phyloP scores from a whole-genome alignment of 2,888 invertebrate genomes.

The Andricus quercusramuli region DNA sequence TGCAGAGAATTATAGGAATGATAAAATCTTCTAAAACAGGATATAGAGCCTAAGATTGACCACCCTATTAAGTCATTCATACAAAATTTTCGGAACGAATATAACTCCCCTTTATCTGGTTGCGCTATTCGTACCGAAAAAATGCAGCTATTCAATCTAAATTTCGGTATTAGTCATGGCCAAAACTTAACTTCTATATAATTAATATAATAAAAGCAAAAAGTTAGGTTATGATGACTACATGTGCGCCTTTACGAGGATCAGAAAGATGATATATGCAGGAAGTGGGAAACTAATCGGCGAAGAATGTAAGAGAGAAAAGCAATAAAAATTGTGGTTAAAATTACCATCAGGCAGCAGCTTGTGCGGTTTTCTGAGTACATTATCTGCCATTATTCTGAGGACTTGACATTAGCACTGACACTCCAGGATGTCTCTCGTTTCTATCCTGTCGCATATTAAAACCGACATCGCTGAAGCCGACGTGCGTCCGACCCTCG shows the following conservation, averaged over 20 bases:
- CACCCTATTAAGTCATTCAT: neutral
- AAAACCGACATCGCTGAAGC: conserved; percentile 63
- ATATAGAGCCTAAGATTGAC: neutral
- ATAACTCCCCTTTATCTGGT: neutral
- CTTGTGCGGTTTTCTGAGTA: conserved; percentile 73
- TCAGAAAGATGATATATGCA: conserved; percentile 32
- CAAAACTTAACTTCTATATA: neutral
- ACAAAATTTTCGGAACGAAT: neutral
- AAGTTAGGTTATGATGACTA: conserved; percentile 26
- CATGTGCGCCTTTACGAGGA: conserved; percentile 14
- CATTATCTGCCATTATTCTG: conserved; percentile 75
- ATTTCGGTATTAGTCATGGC: neutral
- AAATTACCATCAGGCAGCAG: conserved; percentile 55
- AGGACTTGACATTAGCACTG: conserved; percentile 63
- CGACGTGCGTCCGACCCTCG: conserved; percentile 17
- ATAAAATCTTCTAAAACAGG: neutral
- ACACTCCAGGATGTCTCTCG: conserved; percentile 59
- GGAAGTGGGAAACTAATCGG: conserved; percentile 8
- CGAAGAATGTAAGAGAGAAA: conserved; percentile 7
- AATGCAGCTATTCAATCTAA: neutral
- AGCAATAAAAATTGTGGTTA: conserved; percentile 30
- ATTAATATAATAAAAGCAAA: neutral
- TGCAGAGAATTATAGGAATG: neutral
- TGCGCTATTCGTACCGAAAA: neutral
- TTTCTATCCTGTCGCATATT: conserved; percentile 63